Conservation (phyloP, 2,888 invertebrate genomes). For the Notocelia uddmanniana region DNA sequence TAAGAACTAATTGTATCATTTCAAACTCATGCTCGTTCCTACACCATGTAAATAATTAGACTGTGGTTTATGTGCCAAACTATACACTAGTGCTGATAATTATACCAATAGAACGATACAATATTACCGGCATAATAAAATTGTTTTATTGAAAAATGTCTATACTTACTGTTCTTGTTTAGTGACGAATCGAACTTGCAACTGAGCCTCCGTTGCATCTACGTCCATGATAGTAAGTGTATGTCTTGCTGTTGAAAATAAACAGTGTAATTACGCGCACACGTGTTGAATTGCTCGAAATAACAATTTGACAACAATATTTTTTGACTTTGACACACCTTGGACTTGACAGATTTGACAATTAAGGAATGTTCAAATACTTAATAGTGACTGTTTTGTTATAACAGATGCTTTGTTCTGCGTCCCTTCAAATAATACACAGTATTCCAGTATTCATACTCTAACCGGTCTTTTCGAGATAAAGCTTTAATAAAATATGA, state of each 20-base stretch:
- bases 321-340: constrained; percentile 13
- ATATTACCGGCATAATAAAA: constrained; percentile 50
- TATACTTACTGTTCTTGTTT: constrained; percentile 92
- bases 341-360: constrained; percentile 13
- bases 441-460: too few species aligned
- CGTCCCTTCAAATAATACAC: too few species aligned
- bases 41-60: constrained; percentile 17
- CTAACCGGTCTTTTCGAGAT: too few species aligned
- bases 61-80: neutral
- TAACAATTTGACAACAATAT: constrained; percentile 11
- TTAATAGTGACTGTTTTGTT: neutral
- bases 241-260: constrained; percentile 25
- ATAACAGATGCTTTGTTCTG: too few species aligned
- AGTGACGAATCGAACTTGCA: constrained; percentile 92
- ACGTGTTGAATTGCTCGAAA: constrained; percentile 22
- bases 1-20: neutral
- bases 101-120: neutral
- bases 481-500: too few species aligned
- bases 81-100: neutral
- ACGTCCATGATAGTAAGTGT: constrained; percentile 59
- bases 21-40: constrained; percentile 28
- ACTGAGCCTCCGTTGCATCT: constrained; percentile 82
- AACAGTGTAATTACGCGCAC: constrained; percentile 32
- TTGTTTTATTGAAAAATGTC: constrained; percentile 35
- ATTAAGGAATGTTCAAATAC: constrained; percentile 5